Conservation (phyloP, 1,140 invertebrate genomes). For the Teleopsis dalmanni region DNA sequence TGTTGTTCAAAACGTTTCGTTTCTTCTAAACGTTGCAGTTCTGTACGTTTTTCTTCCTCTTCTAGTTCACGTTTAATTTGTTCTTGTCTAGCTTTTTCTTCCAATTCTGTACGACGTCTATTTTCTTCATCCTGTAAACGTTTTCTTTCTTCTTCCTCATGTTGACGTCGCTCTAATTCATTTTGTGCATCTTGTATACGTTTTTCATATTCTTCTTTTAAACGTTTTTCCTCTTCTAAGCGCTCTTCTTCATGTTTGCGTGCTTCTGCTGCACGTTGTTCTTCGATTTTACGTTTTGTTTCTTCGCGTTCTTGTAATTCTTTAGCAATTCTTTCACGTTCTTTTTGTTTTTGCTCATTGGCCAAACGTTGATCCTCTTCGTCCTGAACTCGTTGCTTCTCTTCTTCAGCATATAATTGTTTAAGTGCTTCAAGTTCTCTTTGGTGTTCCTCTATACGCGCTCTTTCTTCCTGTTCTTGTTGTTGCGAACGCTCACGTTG, state of each 20-base stretch:
- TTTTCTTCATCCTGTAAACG: conserved; percentile 24
- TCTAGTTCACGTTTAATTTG: conserved; percentile 24
- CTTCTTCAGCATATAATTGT: conserved; percentile 18
- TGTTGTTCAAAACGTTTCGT: conserved; percentile 23
- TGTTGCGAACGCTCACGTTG: conserved; percentile 4
- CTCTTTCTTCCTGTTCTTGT: not conserved
- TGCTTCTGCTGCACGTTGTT: conserved; percentile 19
- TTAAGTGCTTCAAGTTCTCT: conserved; percentile 21
- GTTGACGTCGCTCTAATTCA: conserved; percentile 27
- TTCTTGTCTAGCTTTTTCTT: conserved; percentile 27
- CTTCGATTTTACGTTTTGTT: conserved; percentile 10
- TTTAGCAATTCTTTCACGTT: conserved; percentile 24
- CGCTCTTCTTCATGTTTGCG: conserved; percentile 21
- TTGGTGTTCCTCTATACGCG: conserved; percentile 7
- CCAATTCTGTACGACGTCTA: conserved; percentile 21
- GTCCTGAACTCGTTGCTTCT: conserved; percentile 15
- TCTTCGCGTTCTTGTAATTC: conserved; percentile 18
- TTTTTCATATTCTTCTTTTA: conserved; percentile 27
- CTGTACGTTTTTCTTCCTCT: conserved; percentile 31
- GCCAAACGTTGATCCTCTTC: conserved; percentile 21
- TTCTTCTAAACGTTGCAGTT: conserved; percentile 27
- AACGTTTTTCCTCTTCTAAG: conserved; percentile 19
- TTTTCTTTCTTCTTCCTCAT: conserved; percentile 31
- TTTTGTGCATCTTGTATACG: conserved; percentile 21
- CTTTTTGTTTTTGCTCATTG: conserved; percentile 20